phyloP scores from a whole-genome alignment of 2,113 vertebrate species.

The Corvus cornix region DNA sequence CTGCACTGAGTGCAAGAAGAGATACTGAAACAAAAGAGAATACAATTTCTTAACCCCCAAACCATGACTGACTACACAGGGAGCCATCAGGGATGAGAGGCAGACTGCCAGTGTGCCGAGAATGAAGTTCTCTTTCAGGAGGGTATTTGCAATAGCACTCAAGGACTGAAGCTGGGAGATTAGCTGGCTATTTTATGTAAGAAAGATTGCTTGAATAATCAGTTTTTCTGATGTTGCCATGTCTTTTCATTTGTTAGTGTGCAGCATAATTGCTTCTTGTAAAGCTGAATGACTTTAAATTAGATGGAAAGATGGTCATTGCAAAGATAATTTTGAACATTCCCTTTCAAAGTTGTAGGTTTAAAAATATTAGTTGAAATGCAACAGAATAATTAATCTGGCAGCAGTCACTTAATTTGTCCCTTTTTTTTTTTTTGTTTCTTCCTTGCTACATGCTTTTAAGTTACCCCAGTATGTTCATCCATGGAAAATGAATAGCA shows the following conservation, averaged over 20 bases:
- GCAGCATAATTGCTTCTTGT: conserved; percentile 37
- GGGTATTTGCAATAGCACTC: background rate
- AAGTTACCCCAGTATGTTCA: background rate
- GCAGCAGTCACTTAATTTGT: conserved; percentile 4
- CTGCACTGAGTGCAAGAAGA: background rate
- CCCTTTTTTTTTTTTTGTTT: background rate
- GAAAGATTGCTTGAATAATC: conserved; percentile 35
- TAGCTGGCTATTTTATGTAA: conserved; percentile 10
- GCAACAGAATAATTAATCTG: conserved; percentile 13
- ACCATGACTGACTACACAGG: background rate
- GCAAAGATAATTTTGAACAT: conserved; percentile 1
- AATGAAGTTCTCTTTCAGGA: conserved; percentile 1
- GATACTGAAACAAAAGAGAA: background rate
- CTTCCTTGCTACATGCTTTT: background rate
- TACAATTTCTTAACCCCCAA: background rate
- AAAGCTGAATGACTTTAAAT: conserved; percentile 49
- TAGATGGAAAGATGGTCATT: conserved; percentile 34
- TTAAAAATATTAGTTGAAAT: conserved; percentile 29
- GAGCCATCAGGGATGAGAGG: background rate
- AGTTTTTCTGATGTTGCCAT: conserved; percentile 40
- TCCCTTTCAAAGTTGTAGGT: background rate
- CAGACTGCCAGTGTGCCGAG: background rate
- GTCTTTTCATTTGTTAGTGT: conserved; percentile 34
- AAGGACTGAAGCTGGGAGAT: conserved; percentile 5
- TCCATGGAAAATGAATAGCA: background rate